phyloP scores from a whole-genome alignment of 2,888 invertebrate genomes.

The Philopedon plagiatum region DNA sequence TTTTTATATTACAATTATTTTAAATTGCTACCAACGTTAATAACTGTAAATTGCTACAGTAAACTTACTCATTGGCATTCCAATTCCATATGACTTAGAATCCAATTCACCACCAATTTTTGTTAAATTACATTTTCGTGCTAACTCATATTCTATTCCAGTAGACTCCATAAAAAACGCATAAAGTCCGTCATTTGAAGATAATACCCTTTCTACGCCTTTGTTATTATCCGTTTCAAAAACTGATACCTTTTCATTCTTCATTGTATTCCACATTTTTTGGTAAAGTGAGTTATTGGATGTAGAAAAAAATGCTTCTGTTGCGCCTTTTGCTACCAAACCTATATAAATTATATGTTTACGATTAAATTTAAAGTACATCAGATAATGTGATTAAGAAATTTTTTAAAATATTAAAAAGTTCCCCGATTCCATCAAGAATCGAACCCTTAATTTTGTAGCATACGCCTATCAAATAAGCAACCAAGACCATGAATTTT shows the following conservation, averaged over 20 bases:
- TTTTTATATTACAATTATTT: too few relatives aligned
- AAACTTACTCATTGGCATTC: slow-evolving; percentile 87
- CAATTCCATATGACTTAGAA: slow-evolving; percentile 94
- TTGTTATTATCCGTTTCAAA: slow-evolving; percentile 87
- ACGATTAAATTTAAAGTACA: too few relatives aligned
- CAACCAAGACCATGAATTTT: too few relatives aligned
- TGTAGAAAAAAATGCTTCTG: slow-evolving; percentile 90
- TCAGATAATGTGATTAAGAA: too few relatives aligned
- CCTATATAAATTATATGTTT: slow-evolving; percentile 25
- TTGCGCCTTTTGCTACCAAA: slow-evolving; percentile 88
- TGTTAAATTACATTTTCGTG: slow-evolving; percentile 87
- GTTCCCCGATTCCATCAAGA: too few relatives aligned
- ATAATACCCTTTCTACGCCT: slow-evolving; percentile 84
- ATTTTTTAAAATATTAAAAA: too few relatives aligned
- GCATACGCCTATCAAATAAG: too few relatives aligned
- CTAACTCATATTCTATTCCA: slow-evolving; percentile 91
- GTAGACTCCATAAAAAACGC: slow-evolving; percentile 98
- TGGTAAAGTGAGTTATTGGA: slow-evolving; percentile 60
- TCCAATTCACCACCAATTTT: slow-evolving; percentile 87
- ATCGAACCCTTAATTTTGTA: too few relatives aligned
- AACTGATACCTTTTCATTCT: slow-evolving; percentile 83
- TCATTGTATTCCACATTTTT: slow-evolving; percentile 75
- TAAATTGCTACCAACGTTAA: too few relatives aligned
- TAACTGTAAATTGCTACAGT: too few relatives aligned
- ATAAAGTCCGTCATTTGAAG: slow-evolving; percentile 84